These are phyloP conservation scores for Muntiacus reevesi DNA, from an alignment of 2,113 vertebrate species.

Conservation along the genomic window DNA sequence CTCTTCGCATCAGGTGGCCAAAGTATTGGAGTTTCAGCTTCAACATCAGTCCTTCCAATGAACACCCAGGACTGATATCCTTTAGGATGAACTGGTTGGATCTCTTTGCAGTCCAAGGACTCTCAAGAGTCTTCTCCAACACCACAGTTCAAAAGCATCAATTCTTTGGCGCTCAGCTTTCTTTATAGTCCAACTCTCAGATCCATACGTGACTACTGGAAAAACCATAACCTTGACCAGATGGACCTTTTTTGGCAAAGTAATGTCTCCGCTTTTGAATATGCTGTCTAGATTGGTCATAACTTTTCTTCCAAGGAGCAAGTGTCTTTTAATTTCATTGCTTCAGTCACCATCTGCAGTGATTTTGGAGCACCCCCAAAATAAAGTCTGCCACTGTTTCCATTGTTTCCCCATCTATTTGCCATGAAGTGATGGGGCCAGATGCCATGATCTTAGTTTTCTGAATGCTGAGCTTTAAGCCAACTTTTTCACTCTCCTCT, in stretches of 20 bases:
- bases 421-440: no score
- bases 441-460: no score
- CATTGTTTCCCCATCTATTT: no score
- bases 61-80: not conserved
- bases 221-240: not conserved
- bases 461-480: no score
- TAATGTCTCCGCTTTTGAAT: not conserved
- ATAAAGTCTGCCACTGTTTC: no score
- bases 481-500: no score
- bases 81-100: not conserved
- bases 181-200: not conserved
- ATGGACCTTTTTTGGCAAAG: not conserved
- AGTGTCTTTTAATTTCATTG: no score
- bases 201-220: not conserved
- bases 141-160: not conserved
- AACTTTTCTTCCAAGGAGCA: no score
- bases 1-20: not conserved
- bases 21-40: not conserved
- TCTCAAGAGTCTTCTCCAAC: not conserved
- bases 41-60: not conserved
- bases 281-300: not conserved
- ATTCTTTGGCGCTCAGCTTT: not conserved
- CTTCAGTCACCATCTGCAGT: no score
- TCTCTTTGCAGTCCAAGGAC: not conserved
- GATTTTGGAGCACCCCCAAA: no score